Base-by-base conservation (phyloP, 1,140 invertebrate species). In the Procambarus virginalis region DNA sequence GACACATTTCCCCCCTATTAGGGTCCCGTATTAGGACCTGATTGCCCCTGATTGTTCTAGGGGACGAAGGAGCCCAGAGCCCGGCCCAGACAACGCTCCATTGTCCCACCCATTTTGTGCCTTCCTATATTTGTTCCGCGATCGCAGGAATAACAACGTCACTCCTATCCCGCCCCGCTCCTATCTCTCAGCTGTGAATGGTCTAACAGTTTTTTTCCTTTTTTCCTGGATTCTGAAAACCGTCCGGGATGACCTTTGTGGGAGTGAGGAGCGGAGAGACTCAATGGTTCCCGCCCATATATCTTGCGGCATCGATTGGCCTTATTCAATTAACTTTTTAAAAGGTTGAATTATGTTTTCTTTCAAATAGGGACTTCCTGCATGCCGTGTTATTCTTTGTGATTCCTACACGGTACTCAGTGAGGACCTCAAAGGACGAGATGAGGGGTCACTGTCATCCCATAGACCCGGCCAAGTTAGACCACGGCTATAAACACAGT, bases 11-110 rank as follows among this genome's bases (percentile, higher is more conserved):
- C 88, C 75, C 75, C 81, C 82, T 89, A 89, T 89, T 89, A 89
- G 84, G 81, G n/a, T n/a, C 22, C 88, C 75, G 81, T 89, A 89
- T 89, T 89, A 89, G 79, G 88, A 51, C 60, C 88, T 89, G 88
- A 89, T 89, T 89, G 88, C 84, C 70, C 88, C 34, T 89, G 88
- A 89, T 89, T 89, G 88, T 89, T 89, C 88, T 89, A 81, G 86
- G 64, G 60, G 70, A 79, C 64, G 77, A 80, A 79, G 49, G 58
- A 49, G 75, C 73, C 73, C 80, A 60, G 73, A 64, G 73, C 9
- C 80, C 82, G n/a, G 73, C 70, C 88, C 81, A 84, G 75, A 89
- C 81, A 34, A n/a, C n/a, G 55, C 48, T 17, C 58, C 76, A 84
- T 84, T 84, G 88, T 89, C 73, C 87, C 46, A 51, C 75, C 49